Evolutionary conservation across 1,140 invertebrate genomes (phyloP).

Genomic region (Bombus superbus): DNA sequence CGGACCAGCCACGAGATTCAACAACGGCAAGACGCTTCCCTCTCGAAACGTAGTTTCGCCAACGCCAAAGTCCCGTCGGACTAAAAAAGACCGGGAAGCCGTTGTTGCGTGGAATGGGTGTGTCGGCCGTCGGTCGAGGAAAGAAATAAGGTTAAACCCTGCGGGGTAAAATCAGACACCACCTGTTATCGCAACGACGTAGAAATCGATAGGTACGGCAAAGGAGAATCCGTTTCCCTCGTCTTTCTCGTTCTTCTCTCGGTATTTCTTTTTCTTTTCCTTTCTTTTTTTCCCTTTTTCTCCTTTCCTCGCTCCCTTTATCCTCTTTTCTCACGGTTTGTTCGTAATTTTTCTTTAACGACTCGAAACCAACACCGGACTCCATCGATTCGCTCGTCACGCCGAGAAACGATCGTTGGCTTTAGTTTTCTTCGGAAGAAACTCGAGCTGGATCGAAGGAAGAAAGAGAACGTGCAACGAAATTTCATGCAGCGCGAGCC

Average conservation of each 20-base stretch:
- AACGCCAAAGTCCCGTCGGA: background rate
- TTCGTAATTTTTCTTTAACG: conserved; percentile 37
- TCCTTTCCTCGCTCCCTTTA: no score
- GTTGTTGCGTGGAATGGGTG: background rate
- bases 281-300: background rate
- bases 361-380: conserved; percentile 11
- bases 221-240: background rate
- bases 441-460: background rate
- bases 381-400: conserved; percentile 40
- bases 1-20: background rate
- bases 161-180: background rate
- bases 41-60: background rate
- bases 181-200: conserved; percentile 26
- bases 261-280: background rate
- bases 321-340: background rate
- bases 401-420: background rate
- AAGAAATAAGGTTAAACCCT: background rate
- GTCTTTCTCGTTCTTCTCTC: background rate
- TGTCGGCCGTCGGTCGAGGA: background rate
- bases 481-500: background rate
- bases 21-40: background rate
- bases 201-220: background rate
- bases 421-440: background rate
- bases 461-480: conserved; percentile 9
- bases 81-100: background rate